Evolutionary conservation across 2,888 invertebrate genomes (phyloP), one percentile per base, ranked within the genome.

Genomic region (Cataglyphis altisquamis): DNA sequence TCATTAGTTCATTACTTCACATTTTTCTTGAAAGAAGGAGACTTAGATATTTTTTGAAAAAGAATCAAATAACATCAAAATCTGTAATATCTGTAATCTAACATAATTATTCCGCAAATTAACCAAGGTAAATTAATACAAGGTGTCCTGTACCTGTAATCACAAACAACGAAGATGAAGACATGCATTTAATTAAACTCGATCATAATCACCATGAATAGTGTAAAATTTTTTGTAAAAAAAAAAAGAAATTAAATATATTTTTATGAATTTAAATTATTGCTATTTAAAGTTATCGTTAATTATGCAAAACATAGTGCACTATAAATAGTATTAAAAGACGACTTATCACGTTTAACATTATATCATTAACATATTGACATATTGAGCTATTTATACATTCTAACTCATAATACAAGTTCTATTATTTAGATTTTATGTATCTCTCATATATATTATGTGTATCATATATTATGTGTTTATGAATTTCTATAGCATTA

Each of bases 141-240:
- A 12, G 18, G 52, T 66, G 48, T 48, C 32, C 5, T 8, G 32
- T 41, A n/a, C 32, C 5, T 8, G 32, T 29, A n/a, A 18, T 60
- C 15, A n/a, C 10, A 1, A 6, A 57, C 21, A 3, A 8, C 10
- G 62, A 9, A 57, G 15, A n/a, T 12, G 12, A 72, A 36, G 12
- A 39, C 8, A 18, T 25, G 36, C 0, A 48, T 80, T 60, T 62
- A 60, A 72, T 80, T 70, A 60, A 70, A 6, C 6, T 12, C 1
- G 15, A 29, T 12, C 32, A 67, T 57, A 55, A 41, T 18, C n/a
- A 36, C 18, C 8, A 70, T 48, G 29, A 48, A 62, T 36, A 60
- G 5, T 36, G 4, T 72, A 12, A 2, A 12, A 3, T 1, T 0
- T 45, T 78, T 78, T 62, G 52, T 10, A 12, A 21, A 41, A 29